Base-by-base conservation (phyloP, 1,140 invertebrate species). In the Nylanderia fulva region DNA sequence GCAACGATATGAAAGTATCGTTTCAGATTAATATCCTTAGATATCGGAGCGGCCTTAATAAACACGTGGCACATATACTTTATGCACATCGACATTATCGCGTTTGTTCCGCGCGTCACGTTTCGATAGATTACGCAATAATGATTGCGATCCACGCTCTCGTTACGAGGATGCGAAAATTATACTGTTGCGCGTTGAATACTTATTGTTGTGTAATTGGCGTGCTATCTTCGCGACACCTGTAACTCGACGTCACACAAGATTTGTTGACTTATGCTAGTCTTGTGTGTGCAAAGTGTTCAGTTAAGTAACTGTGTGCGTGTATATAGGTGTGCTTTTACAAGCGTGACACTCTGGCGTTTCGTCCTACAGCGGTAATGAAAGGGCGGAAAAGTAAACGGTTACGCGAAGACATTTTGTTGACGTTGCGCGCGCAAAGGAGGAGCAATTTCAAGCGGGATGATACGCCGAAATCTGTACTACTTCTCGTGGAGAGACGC, bases 11-110 rank as follows among this genome's bases (percentile, higher is more conserved):
- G 79, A 87, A 56, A 86, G 77, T 68, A 79, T 84, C 87, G 72
- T 86, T 60, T 60, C 45, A 21, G 60, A 88, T 86, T 89, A 89
- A 88, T 89, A 88, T 69, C 77, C 56, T 36, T n/a, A 45, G 68
- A 86, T 88, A 79, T 83, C 86, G 60, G 45, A n/a, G 18, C 29
- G 11, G 54, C 56, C 39, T 58, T 88, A 63, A 79, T 71, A 60
- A 58, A 82, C 24, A n/a, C 36, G 36, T 6, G 24, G 52, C 33
- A 29, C 52, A 9, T 33, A 18, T 27, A 66, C n/a, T 52, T 66
- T 52, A 54, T n/a, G 21, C n/a, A n/a, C 6, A 2, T n/a, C n/a
- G 21, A 24, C 3, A 2, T 29, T 24, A 54, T 72, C 48, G n/a
- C 72, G 36, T 42, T 63, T 39, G n/a, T 2, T 39, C 0, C 33